Base-by-base conservation (phyloP, 2,113 vertebrate genomes). In the Oncorhynchus clarkii region DNA sequence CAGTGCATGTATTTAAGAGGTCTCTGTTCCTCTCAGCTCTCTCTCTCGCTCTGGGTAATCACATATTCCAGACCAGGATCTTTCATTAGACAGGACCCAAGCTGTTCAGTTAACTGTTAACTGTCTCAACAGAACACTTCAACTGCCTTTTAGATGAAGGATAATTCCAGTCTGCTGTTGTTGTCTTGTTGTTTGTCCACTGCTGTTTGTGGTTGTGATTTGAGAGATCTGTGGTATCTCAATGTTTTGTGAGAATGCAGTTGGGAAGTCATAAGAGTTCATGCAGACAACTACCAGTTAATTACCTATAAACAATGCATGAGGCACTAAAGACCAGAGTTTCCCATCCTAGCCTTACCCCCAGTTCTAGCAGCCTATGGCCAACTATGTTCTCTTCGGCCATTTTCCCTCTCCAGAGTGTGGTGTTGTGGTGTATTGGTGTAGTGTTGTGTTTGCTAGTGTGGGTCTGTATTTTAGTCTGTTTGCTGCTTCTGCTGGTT, bases 31-130 rank as follows among this genome's bases (percentile, higher is more conserved):
- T 67, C 73, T 54, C 74, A 78, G 77, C 71, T 11, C 4, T 20
- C 8, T 27, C n/a, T 26, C 70, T 72, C 62, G 62, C 67, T 72
- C 62, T 71, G 62, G 79, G 76, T 77, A 64, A 65, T 71, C 66
- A 70, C 79, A 77, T 74, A 77, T 83, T 82, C 81, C 80, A 83
- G 81, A 76, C 79, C 70, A 70, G 68, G 60, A 70, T 66, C 75
- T 80, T 73, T 66, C 71, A 81, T 84, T 84, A 75, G 24, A n/a
- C 73, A 51, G 73, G 67, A 73, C 66, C 66, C 20, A 81, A 73
- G 73, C 59, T 72, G 72, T 79, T 82, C 59, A 54, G 11, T 80
- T 76, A 78, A 20, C 70, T 74, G 79, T 75, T 78, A 59, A 82
- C 64, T 62, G 11, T 20, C 51, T 57, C 69, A 78, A 79, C 79